phyloP scores from a whole-genome alignment of 2,888 invertebrate genomes.

The Erebia ligea region DNA sequence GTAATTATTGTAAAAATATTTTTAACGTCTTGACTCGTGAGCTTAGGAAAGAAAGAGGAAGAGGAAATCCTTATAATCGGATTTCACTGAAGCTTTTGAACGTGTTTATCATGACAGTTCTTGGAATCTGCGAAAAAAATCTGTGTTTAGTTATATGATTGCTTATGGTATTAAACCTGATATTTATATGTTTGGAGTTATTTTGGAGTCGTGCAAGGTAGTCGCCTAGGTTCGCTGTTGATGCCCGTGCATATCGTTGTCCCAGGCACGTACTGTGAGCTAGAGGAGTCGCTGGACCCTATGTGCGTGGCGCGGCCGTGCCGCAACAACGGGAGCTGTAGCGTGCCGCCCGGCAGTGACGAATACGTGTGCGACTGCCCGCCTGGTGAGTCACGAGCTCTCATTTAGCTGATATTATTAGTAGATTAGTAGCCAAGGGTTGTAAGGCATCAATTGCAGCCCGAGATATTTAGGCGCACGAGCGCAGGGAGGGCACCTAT shows the following conservation, averaged over 20 bases:
- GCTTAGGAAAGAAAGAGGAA: too few relatives aligned
- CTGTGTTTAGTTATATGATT: background rate
- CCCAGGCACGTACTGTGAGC: conserved; percentile 87
- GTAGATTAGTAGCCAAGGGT: too few relatives aligned
- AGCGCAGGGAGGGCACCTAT: too few relatives aligned
- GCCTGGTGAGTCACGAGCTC: conserved; percentile 69
- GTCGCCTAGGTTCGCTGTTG: background rate
- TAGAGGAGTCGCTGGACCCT: conserved; percentile 86
- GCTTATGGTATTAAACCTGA: background rate
- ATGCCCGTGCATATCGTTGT: background rate
- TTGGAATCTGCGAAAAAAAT: background rate
- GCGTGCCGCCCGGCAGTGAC: conserved; percentile 83
- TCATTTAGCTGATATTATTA: background rate
- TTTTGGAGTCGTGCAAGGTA: background rate
- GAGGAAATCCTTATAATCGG: background rate
- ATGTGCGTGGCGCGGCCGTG: conserved; percentile 91
- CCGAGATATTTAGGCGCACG: too few relatives aligned
- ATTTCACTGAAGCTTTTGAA: background rate
- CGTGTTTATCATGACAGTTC: background rate
- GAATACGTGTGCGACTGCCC: conserved; percentile 83
- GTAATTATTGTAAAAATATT: too few relatives aligned
- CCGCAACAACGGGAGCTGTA: conserved; percentile 90
- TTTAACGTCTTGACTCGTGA: too few relatives aligned
- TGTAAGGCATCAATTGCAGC: too few relatives aligned
- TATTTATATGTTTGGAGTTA: background rate